Evolutionary conservation across 2,797 vertebrate species (phyloP).

Genomic region (Micropoecilia bifurca): DNA sequence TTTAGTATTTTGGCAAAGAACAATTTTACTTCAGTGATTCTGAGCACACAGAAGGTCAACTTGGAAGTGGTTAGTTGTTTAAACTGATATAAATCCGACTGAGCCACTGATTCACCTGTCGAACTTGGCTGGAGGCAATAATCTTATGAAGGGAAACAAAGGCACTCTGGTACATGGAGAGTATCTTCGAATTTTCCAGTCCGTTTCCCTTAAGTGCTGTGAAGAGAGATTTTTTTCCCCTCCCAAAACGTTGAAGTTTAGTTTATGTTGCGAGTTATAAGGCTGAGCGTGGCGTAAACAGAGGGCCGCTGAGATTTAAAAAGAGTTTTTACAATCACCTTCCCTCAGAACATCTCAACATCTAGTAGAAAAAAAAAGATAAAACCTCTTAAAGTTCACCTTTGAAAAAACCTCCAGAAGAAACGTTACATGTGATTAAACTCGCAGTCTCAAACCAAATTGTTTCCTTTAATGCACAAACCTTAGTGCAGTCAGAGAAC

Average conservation of each 20-base stretch:
- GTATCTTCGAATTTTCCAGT: neutral
- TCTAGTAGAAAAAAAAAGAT: neutral
- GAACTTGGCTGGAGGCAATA: neutral
- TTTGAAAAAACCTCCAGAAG: neutral
- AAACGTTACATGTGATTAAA: neutral
- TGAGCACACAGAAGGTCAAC: neutral
- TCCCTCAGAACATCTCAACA: neutral
- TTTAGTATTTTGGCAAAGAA: neutral
- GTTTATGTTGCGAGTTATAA: neutral
- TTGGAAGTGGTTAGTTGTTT: neutral
- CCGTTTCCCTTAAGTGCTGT: neutral
- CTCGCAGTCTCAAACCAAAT: neutral
- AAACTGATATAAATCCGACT: neutral
- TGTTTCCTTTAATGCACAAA: neutral
- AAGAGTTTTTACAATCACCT: neutral
- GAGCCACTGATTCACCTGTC: neutral
- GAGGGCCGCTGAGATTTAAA: neutral
- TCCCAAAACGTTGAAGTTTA: neutral
- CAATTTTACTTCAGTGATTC: neutral
- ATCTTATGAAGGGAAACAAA: neutral
- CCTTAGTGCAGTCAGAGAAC: neutral
- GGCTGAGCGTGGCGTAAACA: neutral
- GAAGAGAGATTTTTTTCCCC: no score
- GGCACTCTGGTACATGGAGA: neutral
- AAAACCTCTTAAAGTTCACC: neutral